Evolutionary conservation across 2,888 invertebrate genomes (phyloP), one percentile per base, ranked within the genome.

Genomic region (Melitaea athalia): DNA sequence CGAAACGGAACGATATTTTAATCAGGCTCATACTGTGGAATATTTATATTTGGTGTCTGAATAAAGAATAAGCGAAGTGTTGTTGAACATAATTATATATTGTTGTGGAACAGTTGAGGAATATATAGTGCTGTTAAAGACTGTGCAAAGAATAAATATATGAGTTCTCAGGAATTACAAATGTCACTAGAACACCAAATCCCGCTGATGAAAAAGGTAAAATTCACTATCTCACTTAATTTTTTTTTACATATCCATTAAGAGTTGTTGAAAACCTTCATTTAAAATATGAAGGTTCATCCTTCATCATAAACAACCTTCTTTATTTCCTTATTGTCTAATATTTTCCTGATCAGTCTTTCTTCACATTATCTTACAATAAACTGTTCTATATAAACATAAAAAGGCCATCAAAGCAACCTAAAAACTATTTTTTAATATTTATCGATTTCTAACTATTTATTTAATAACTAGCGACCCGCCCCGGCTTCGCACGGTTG

Each of bases 101-200:
- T 55, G 49, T 61, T 62, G 66, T 67, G 66, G 61, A 31, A 38
- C 11, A 55, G 50, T 42, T 12, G 42, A 55, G 49, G 59, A 55
- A 53, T 42, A 42, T 38, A 31, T 17, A 52, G 62, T 63, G 62
- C 24, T 62, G 53, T 55, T 24, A 62, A 45, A 62, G 24, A 57
- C 31, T 62, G 55, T 62, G 61, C 47, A 47, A 59, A 60, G 55
- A 49, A 59, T 7, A 57, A 38, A 45, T 72, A 64, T 74, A 90
- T 87, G 86, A 88, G 85, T 82, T 88, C 91, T 73, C 85, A 87
- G 14, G 85, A 86, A 77, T 76, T 88, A 73, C 87, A 89, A 77
- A 88, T 92, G 89, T 89, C 92, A 71, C 79, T 91, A 83, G 91
- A 91, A 74, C 89, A 85, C 72, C 88, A 88, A 81, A 85, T 91